Evolutionary conservation across 2,797 vertebrate genomes (phyloP).

Genomic region (Rachycentron canadum): DNA sequence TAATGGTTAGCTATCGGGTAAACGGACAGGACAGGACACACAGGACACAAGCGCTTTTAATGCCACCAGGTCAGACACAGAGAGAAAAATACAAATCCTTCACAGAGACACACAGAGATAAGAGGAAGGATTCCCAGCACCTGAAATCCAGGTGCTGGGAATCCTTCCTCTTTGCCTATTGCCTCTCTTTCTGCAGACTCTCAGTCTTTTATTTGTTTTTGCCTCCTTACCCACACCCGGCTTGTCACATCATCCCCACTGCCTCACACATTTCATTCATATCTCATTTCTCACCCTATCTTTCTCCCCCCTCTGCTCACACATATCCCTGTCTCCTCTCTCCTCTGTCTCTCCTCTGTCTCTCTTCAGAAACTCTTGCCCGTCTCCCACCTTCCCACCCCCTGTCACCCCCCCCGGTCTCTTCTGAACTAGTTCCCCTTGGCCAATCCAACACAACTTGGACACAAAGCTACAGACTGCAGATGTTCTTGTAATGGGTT

Average conservation of each 20-base stretch:
- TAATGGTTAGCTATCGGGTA: constrained; percentile 67
- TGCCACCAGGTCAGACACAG: background rate
- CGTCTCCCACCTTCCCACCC: background rate
- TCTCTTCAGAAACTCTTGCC: constrained; percentile 12
- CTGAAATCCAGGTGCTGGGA: constrained; percentile 29
- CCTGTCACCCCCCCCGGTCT: background rate
- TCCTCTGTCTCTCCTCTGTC: constrained; percentile 49
- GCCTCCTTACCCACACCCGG: background rate
- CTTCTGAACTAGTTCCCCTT: constrained; percentile 14
- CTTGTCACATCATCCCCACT: background rate
- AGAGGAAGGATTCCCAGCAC: constrained; percentile 23
- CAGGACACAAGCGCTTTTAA: background rate
- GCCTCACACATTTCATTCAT: constrained; percentile 23
- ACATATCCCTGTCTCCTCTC: constrained; percentile 25
- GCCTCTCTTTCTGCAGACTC: background rate
- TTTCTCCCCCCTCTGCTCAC: constrained; percentile 7
- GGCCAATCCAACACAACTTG: constrained; percentile 13
- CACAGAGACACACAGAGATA: constrained; percentile 16
- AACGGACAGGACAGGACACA: constrained; percentile 47
- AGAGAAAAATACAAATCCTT: background rate
- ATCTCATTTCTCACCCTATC: constrained; percentile 40
- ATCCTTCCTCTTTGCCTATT: no score
- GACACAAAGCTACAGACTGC: constrained; percentile 11
- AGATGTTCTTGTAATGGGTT: background rate
- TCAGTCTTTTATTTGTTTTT: constrained; percentile 27